Evolutionary conservation across 2,113 vertebrate genomes (phyloP), one percentile per base, ranked within the genome.

Genomic region (Pungitius pungitius): DNA sequence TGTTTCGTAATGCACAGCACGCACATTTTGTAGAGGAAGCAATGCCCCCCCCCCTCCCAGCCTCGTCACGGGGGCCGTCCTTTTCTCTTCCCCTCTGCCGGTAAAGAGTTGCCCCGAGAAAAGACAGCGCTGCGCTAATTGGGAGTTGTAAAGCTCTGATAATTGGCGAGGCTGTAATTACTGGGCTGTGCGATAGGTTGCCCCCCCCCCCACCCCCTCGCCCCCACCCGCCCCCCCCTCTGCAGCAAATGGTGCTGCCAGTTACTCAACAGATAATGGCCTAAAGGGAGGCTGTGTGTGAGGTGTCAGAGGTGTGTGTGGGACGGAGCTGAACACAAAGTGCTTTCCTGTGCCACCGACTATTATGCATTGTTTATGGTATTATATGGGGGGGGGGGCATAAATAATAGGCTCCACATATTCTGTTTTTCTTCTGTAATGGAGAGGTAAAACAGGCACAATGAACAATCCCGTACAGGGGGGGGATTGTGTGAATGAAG

Each of bases 161-260:
- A 90, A 90, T 89, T 90, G 82, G 71, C 80, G 73, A 56, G 80
- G 63, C 76, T 81, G 78, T 88, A 90, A 91, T 91, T 90, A 88
- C 39, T 62, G 86, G 77, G 30, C 81, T 64, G 65, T 54, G 18
- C 24, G 65, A 85, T 84, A 70, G 83, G 79, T 86, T 75, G 68
- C 72, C 75, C 73, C 68, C 52, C 60, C 2, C 61, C 85, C 79
- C 30, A n/a, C 30, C 30, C 33, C 33, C 3, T 35, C n/a, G n/a
- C n/a, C 33, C 33, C 6, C 4, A 5, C 33, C 2, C 33, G 1
- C 33, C 72, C 73, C 73, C 68, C 52, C 60, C 2, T 57, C 85
- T 79, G 66, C 49, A 71, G 45, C 68, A 70, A 82, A 82, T 40
- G 73, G 39, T 65, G 24, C 63, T 84, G 77, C 75, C 81, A 81